These are phyloP conservation scores for Sturmia bella DNA, from an alignment of 2,888 invertebrate species.

Conservation along the genomic window DNA sequence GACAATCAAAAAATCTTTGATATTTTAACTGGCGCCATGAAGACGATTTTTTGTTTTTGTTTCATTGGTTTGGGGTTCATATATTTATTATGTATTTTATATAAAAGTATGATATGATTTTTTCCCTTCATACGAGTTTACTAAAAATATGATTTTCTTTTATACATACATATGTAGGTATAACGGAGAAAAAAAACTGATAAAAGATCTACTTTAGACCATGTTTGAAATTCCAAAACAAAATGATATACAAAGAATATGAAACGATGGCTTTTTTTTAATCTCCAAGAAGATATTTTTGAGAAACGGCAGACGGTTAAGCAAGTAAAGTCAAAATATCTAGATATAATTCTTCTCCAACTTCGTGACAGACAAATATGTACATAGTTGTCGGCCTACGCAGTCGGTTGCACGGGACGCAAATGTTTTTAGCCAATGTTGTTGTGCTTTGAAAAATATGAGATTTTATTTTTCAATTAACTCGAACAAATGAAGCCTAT, in stretches of 20 bases:
- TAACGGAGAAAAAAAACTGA: slow-evolving; percentile 34
- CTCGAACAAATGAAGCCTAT: no score
- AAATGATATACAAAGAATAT: neutral
- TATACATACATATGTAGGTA: neutral
- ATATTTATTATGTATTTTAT: slow-evolving; percentile 65
- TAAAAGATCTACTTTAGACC: slow-evolving; percentile 50
- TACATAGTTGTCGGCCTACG: no score
- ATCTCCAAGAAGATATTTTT: neutral
- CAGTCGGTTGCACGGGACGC: no score
- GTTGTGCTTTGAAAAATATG: no score
- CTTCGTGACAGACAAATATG: no score
- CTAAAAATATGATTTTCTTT: slow-evolving; percentile 49
- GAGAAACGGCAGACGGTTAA: neutral
- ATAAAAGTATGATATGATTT: slow-evolving; percentile 52
- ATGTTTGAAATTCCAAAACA: slow-evolving; percentile 5
- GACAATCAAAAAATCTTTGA: slow-evolving; percentile 76
- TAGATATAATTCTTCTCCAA: no score
- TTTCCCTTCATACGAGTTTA: slow-evolving; percentile 33
- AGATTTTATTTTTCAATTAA: no score
- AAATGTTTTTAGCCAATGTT: no score
- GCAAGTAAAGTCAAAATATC: neutral
- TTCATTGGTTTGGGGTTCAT: slow-evolving; percentile 55
- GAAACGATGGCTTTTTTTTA: neutral
- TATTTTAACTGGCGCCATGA: slow-evolving; percentile 79
- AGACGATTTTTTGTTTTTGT: slow-evolving; percentile 74